Evolutionary conservation across 2,888 invertebrate genomes (phyloP).

Genomic region (Polyommatus icarus): DNA sequence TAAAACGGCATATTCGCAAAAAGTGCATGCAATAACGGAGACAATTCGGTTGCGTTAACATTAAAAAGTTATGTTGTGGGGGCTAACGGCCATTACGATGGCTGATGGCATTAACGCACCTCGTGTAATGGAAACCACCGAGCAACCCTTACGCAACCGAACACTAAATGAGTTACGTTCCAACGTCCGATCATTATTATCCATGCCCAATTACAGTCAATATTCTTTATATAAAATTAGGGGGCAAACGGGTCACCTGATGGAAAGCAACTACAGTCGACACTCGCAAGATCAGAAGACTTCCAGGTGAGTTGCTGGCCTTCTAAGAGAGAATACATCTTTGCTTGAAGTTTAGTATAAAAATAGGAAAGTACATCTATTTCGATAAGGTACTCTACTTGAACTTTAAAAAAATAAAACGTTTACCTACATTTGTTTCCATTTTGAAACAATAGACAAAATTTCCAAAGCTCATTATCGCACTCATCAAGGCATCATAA

Average conservation of each 20-base stretch:
- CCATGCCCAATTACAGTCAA: background rate
- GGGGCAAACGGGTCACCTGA: no score
- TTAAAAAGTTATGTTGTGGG: slow-evolving; percentile 66
- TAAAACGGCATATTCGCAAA: background rate
- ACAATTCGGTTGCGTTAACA: slow-evolving; percentile 63
- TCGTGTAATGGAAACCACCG: slow-evolving; percentile 67
- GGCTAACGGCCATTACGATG: slow-evolving; percentile 72
- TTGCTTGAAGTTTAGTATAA: no score
- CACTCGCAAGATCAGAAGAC: no score
- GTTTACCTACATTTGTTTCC: background rate
- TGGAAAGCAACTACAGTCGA: no score
- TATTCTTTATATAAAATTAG: background rate
- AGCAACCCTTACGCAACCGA: slow-evolving; percentile 30
- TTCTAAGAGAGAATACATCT: no score
- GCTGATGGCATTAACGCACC: slow-evolving; percentile 64
- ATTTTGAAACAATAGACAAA: background rate
- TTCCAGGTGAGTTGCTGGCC: no score
- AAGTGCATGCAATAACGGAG: slow-evolving; percentile 49
- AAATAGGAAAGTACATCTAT: no score
- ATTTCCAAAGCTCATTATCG: slow-evolving; percentile 1
- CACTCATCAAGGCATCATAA: slow-evolving; percentile 23
- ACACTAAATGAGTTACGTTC: slow-evolving; percentile 31
- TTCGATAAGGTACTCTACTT: background rate
- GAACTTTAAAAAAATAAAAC: background rate
- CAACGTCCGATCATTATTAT: slow-evolving; percentile 12